A percentile compares a stretch with the other conserved stretches of the same genome.
These are phyloP conservation scores for Triplophysa yarkandensis DNA, from an alignment of 2,797 vertebrate species.

Conservation along the genomic window DNA sequence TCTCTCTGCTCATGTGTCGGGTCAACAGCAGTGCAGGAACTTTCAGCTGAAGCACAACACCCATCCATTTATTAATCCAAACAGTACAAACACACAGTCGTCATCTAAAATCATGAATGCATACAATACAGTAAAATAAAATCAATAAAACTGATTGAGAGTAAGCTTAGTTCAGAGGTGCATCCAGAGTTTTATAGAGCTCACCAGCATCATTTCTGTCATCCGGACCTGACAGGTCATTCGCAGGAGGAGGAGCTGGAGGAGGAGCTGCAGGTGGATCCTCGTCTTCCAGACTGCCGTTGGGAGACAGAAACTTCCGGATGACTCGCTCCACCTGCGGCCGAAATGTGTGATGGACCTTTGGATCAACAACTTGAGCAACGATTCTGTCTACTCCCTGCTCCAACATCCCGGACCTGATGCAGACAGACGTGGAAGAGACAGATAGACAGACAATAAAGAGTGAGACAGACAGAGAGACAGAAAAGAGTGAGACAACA, in stretches of 20 bases:
- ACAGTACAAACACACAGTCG: background rate
- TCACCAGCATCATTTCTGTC: conserved; percentile 19
- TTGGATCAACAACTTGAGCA: conserved; percentile 97
- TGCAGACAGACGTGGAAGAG: conserved; percentile 6
- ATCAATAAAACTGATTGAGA: no score
- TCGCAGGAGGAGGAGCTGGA: conserved; percentile 65
- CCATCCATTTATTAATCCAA: no score
- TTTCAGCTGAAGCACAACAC: background rate
- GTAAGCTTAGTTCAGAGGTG: background rate
- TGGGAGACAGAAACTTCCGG: conserved; percentile 89
- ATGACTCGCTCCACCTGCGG: conserved; percentile 97
- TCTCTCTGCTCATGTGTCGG: conserved; percentile 72
- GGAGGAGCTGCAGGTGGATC: conserved; percentile 55
- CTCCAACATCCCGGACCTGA: conserved; percentile 97
- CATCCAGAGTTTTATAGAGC: background rate
- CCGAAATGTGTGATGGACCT: conserved; percentile 96
- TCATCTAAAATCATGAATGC: background rate
- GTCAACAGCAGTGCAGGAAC: conserved; percentile 53
- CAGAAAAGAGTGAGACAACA: no score
- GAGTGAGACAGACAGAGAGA: background rate
- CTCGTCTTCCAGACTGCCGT: conserved; percentile 81
- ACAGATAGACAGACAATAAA: background rate
- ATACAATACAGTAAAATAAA: background rate
- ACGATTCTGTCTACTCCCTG: conserved; percentile 98
- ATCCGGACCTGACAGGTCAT: conserved; percentile 81